phyloP scores from a whole-genome alignment of 1,140 invertebrate genomes.

The Zophobas morio region DNA sequence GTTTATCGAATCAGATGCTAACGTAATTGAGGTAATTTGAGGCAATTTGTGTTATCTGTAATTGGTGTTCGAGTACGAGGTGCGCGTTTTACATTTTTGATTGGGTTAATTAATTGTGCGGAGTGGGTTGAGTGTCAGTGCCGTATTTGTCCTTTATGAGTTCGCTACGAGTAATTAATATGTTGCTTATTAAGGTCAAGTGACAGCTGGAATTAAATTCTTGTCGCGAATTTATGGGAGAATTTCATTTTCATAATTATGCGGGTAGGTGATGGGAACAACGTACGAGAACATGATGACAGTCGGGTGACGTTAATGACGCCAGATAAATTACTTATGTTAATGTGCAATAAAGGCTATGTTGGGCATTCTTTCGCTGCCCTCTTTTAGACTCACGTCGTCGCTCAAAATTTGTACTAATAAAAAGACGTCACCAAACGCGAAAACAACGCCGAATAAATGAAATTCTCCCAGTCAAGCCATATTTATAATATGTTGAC shows the following conservation, averaged over 20 bases:
- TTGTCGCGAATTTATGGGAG: not conserved
- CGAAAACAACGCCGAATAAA: too few species aligned
- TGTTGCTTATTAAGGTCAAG: conserved; percentile 9
- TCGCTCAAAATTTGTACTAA: too few species aligned
- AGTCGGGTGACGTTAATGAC: too few species aligned
- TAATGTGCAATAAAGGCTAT: too few species aligned
- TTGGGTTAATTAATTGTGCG: conserved; percentile 5
- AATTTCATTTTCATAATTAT: too few species aligned
- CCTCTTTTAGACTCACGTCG: too few species aligned
- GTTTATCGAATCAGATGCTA: conserved; percentile 9
- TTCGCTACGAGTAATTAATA: not conserved
- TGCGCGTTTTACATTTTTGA: conserved; percentile 6
- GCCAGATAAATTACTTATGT: too few species aligned
- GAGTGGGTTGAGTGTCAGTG: not conserved
- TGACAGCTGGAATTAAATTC: conserved; percentile 4
- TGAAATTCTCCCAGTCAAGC: not conserved
- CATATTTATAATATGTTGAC: not conserved
- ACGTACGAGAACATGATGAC: too few species aligned
- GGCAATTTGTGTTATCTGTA: conserved; percentile 12
- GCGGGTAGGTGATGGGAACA: too few species aligned
- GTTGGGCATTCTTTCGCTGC: too few species aligned
- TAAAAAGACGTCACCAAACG: too few species aligned
- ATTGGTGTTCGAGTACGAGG: conserved; percentile 2
- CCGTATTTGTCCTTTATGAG: too few species aligned
- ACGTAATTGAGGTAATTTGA: conserved; percentile 21